Conservation (phyloP, 2,888 invertebrate species). For the Biston stratarius region DNA sequence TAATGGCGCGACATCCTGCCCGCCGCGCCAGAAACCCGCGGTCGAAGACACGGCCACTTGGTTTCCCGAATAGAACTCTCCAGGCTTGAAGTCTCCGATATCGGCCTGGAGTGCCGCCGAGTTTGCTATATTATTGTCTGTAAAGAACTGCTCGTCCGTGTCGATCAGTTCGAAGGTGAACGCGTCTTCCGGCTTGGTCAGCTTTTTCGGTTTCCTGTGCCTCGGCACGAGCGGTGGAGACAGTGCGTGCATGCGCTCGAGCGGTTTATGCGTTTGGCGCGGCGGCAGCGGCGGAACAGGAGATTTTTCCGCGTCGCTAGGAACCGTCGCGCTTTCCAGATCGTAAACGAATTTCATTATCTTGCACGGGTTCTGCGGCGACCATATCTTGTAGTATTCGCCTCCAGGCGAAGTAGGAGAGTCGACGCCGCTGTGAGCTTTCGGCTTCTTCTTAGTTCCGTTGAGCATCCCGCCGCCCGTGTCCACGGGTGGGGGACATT, state of each 20-base stretch:
- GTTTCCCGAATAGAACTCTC: constrained; percentile 81
- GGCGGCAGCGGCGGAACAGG: constrained; percentile 91
- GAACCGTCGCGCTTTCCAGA: constrained; percentile 78
- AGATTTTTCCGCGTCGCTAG: constrained; percentile 87
- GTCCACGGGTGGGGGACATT: constrained; percentile 85
- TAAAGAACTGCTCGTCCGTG: constrained; percentile 90
- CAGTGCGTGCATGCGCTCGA: constrained; percentile 90
- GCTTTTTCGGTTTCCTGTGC: constrained; percentile 89
- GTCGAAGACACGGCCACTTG: constrained; percentile 73
- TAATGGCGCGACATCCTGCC: constrained; percentile 84
- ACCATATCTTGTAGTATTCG: constrained; percentile 90
- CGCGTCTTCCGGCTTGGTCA: constrained; percentile 90
- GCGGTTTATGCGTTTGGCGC: constrained; percentile 90
- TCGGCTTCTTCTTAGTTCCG: constrained; percentile 89
- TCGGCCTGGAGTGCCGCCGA: constrained; percentile 74
- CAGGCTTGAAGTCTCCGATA: constrained; percentile 80
- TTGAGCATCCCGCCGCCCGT: constrained; percentile 80
- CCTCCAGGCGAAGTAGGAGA: constrained; percentile 87
- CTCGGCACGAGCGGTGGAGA: constrained; percentile 90
- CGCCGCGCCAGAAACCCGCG: constrained; percentile 74
- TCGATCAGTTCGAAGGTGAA: constrained; percentile 95
- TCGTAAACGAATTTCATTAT: constrained; percentile 85
- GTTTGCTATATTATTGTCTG: constrained; percentile 81
- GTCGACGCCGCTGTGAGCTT: constrained; percentile 81
- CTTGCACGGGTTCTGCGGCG: constrained; percentile 87